A percentile compares a stretch with the other conserved stretches of the same genome.
Evolutionary conservation across 1,140 invertebrate genomes (phyloP).

Genomic region (Eupristina koningsbergeri): DNA sequence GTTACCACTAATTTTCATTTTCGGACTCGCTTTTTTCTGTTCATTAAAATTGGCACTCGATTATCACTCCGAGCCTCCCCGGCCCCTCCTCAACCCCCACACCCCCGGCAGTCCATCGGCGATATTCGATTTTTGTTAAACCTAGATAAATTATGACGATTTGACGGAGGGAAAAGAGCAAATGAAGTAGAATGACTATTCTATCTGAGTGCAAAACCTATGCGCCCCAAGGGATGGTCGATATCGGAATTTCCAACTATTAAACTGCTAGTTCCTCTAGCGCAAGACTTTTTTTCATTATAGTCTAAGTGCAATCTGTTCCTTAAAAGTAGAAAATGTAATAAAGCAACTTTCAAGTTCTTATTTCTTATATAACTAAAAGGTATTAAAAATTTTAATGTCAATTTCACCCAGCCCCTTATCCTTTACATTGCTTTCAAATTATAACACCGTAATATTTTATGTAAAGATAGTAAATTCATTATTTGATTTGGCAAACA

Average conservation of each 20-base stretch:
- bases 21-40: no score
- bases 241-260: slow-evolving; percentile 30
- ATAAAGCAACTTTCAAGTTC: slow-evolving; percentile 11
- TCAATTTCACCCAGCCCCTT: background rate
- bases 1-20: no score
- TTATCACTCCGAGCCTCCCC: no score
- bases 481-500: background rate
- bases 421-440: background rate
- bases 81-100: no score
- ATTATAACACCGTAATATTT: background rate
- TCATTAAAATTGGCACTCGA: no score
- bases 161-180: background rate
- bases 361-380: slow-evolving; percentile 19
- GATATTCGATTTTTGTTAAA: no score
- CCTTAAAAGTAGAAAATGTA: slow-evolving; percentile 24
- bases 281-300: slow-evolving; percentile 13
- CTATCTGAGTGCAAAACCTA: slow-evolving; percentile 15
- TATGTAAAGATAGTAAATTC: background rate
- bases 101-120: no score
- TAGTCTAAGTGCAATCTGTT: slow-evolving; percentile 24
- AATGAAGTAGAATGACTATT: slow-evolving; percentile 5
- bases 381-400: slow-evolving; percentile 15
- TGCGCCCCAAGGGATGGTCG: slow-evolving; percentile 21
- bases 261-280: slow-evolving; percentile 16
- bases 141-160: slow-evolving; percentile 2